Evolutionary conservation across 2,888 invertebrate genomes (phyloP), one percentile per base, ranked within the genome.

Genomic region (Zeuzera pyrina): DNA sequence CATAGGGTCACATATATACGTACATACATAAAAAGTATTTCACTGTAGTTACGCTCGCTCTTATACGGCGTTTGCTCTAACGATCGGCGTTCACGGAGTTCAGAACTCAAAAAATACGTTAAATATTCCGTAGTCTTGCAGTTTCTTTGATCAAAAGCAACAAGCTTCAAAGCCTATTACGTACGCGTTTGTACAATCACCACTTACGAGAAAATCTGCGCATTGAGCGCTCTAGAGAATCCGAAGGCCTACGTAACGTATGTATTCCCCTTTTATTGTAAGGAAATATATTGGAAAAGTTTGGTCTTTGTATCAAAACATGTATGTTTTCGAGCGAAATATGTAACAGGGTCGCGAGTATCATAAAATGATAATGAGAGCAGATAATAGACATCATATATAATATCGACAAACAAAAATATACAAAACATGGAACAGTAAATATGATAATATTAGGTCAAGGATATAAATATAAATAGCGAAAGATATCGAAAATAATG

Each of bases 101-200:
- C n/a, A n/a, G n/a, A n/a, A 54, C 49, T 41, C 51, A 50, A 56
- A 44, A 50, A 49, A 49, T 45, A 48, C 55, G 52, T 52, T 54
- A 53, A 57, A 61, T 59, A 57, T 61, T 59, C 47, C 39, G 35
- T 38, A 52, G 43, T 43, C 39, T 47, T 43, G 35, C 45, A 45
- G 42, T 46, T 42, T 57, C 57, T 65, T 66, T 66, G 58, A 64
- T 63, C 58, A 57, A 45, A 45, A 42, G 45, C 50, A 49, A 45
- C 42, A 13, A 25, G 36, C 41, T 43, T 46, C 47, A 43, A 50
- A 51, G 48, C 47, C 25, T 47, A 47, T 55, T 55, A 49, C 50
- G 49, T 46, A 57, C 58, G 52, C 65, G 63, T 66, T 68, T 67
- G 63, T 57, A 56, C 63, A 71, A 68, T 65, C 64, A 68, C 47